These are phyloP conservation scores for Bradypodion ventrale DNA, from an alignment of 2,797 vertebrate genomes.

Conservation along the genomic window DNA sequence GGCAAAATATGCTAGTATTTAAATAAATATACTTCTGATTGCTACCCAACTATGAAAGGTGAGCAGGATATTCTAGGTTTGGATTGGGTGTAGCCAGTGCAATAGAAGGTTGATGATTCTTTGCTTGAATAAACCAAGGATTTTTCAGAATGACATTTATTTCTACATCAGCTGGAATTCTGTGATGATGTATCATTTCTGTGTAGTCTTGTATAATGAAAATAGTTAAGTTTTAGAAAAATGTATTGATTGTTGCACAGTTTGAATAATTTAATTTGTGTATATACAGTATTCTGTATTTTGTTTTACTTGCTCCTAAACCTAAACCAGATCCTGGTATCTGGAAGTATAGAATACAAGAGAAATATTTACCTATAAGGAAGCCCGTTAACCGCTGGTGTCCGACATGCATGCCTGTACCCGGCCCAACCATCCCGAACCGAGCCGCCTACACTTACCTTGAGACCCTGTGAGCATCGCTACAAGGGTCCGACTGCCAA, in stretches of 20 bases:
- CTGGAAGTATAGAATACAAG: background rate
- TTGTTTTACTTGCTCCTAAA: background rate
- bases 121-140: background rate
- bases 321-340: conserved; percentile 2
- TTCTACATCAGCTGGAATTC: background rate
- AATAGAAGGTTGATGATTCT: background rate
- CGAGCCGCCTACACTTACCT: no score
- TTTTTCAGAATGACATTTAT: conserved; percentile 4
- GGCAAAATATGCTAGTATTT: no score
- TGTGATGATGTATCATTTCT: background rate
- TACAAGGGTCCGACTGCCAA: no score
- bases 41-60: background rate
- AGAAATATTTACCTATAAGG: no score
- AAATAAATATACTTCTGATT: background rate
- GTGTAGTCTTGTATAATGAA: background rate
- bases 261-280: conserved; percentile 18
- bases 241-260: conserved; percentile 9
- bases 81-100: background rate
- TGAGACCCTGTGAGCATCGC: no score
- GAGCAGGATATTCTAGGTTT: background rate
- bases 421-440: no score
- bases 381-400: no score
- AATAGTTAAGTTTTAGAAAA: background rate
- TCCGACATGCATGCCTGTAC: no score
- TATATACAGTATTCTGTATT: background rate